Evolutionary conservation across 2,888 invertebrate genomes (phyloP).

Genomic region (Entomobrya proxima): DNA sequence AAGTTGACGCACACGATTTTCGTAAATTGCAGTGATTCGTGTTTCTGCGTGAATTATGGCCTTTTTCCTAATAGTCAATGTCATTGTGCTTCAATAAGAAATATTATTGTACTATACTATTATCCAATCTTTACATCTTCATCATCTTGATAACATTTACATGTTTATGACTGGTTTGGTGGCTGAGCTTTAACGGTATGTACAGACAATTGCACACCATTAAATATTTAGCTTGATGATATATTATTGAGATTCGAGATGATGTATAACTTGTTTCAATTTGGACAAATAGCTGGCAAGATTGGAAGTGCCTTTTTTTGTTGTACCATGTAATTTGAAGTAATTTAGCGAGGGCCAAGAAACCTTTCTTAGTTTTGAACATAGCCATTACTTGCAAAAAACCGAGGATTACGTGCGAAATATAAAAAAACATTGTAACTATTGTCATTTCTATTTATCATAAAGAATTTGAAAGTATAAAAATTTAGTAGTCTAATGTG

Average conservation of each 20-base stretch:
- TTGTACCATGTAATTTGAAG: too few species aligned
- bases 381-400: too few species aligned
- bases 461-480: too few species aligned
- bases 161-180: too few species aligned
- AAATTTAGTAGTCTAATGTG: too few species aligned
- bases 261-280: background rate
- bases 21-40: background rate
- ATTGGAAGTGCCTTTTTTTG: too few species aligned
- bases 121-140: background rate
- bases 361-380: too few species aligned
- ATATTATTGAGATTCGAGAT: slow-evolving; percentile 1
- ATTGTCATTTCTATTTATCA: too few species aligned
- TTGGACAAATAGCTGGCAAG: too few species aligned
- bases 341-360: too few species aligned
- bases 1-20: background rate
- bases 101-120: background rate
- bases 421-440: too few species aligned
- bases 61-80: slow-evolving; percentile 23
- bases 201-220: background rate
- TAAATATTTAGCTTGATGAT: slow-evolving; percentile 12
- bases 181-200: background rate
- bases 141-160: background rate
- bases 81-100: slow-evolving; percentile 5
- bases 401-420: too few species aligned
- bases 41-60: background rate